Conservation (phyloP, 2,797 vertebrate genomes). For the Echiichthys vipera region DNA sequence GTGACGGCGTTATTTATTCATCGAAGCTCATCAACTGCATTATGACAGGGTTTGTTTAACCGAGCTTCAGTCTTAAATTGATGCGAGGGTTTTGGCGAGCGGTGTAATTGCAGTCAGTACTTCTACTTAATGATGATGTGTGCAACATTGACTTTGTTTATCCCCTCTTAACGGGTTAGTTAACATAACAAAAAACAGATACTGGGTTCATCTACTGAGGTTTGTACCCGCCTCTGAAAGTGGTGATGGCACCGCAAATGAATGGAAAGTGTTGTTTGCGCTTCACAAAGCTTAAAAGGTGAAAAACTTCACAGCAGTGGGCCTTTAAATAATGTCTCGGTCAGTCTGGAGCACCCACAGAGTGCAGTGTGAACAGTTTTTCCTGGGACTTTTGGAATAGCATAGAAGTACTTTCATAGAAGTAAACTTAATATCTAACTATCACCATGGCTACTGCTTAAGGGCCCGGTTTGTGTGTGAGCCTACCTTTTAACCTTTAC, state of each 20-base stretch:
- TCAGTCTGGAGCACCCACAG: background rate
- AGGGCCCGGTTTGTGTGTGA: too few relatives aligned
- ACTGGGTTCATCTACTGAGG: background rate
- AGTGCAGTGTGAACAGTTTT: background rate
- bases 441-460: too few relatives aligned
- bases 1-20: slow-evolving; percentile 26
- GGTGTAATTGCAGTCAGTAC: background rate
- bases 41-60: slow-evolving; percentile 36
- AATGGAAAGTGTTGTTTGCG: background rate
- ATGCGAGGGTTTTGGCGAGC: slow-evolving; percentile 11
- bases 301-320: background rate
- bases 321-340: background rate
- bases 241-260: background rate
- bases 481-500: background rate
- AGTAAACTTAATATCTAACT: background rate
- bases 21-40: slow-evolving; percentile 31
- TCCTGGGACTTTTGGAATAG: too few relatives aligned
- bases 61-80: background rate
- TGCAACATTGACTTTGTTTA: background rate
- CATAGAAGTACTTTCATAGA: background rate
- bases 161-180: background rate
- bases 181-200: background rate
- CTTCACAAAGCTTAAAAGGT: background rate
- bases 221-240: background rate
- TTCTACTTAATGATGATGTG: background rate